Evolutionary conservation across 2,797 vertebrate genomes (phyloP).

Genomic region (Tapirus indicus): DNA sequence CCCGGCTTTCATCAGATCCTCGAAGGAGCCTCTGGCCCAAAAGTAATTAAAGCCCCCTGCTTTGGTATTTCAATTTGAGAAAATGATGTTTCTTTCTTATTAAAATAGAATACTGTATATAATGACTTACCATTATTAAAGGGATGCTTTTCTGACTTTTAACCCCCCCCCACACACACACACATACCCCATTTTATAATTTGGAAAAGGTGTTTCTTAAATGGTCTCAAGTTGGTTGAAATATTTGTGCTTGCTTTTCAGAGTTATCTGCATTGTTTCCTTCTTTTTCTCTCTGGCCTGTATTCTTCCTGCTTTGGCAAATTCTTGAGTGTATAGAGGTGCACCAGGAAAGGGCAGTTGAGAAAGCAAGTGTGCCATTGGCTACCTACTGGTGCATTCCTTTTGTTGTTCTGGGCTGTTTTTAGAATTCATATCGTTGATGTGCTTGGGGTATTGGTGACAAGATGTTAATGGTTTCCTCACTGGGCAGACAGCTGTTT

Average conservation of each 20-base stretch:
- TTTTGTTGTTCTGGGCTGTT: conserved; percentile 70
- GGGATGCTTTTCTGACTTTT: conserved; percentile 53
- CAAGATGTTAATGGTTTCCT: conserved; percentile 85
- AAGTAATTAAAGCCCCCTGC: conserved; percentile 65
- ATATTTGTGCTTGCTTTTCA: background rate
- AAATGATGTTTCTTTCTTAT: conserved; percentile 79
- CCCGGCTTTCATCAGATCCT: conserved; percentile 16
- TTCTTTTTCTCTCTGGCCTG: conserved; percentile 1
- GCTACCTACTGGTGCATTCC: conserved; percentile 62
- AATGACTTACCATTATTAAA: conserved; percentile 78
- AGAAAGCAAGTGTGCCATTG: conserved; percentile 54
- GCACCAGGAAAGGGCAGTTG: background rate
- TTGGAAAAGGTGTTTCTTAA: background rate
- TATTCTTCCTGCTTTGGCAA: background rate
- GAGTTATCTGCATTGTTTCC: background rate
- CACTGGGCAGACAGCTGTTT: conserved; percentile 81
- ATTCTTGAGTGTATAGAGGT: background rate
- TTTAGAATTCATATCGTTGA: conserved; percentile 80
- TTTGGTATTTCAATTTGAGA: conserved; percentile 59
- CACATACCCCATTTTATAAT: background rate
- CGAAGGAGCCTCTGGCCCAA: conserved; percentile 12
- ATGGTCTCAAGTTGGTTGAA: background rate
- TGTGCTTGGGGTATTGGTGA: conserved; percentile 77
- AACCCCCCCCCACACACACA: too few relatives aligned
- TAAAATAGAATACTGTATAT: conserved; percentile 75